Evolutionary conservation across 2,888 invertebrate species (phyloP).

Genomic region (Thysanoteuthis rhombus): DNA sequence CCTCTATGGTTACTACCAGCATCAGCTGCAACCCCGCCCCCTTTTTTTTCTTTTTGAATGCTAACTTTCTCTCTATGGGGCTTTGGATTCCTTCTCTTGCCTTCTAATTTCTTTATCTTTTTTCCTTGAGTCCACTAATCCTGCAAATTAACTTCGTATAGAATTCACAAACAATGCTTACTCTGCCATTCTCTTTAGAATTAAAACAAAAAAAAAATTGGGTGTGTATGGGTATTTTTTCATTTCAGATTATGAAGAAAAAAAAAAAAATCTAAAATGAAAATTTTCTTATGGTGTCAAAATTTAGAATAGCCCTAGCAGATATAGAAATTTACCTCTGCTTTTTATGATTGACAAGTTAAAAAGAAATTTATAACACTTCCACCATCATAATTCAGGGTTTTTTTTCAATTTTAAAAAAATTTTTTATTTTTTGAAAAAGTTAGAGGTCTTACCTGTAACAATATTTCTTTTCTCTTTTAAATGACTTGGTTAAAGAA

Average conservation of each 20-base stretch:
- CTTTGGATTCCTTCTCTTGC: background rate
- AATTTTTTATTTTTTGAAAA: no score
- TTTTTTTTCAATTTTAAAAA: no score
- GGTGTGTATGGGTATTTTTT: no score
- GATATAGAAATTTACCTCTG: background rate
- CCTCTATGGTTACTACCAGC: background rate
- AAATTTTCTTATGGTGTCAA: background rate
- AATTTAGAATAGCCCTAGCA: background rate
- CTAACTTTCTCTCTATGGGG: background rate
- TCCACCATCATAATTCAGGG: no score
- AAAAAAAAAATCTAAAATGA: no score
- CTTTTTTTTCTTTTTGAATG: background rate
- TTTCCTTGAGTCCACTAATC: background rate
- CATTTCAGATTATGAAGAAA: no score
- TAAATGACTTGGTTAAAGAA: no score
- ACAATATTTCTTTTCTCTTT: no score
- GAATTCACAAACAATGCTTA: background rate
- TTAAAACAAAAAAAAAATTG: background rate
- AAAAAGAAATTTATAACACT: no score
- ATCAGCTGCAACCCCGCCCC: background rate
- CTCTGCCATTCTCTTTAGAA: background rate
- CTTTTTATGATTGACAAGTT: no score
- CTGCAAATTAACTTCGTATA: background rate
- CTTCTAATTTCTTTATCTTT: background rate
- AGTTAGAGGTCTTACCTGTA: no score